Evolutionary conservation across 1,140 invertebrate species (phyloP), one percentile per base, ranked within the genome.

Genomic region (Trichogramma pretiosum): DNA sequence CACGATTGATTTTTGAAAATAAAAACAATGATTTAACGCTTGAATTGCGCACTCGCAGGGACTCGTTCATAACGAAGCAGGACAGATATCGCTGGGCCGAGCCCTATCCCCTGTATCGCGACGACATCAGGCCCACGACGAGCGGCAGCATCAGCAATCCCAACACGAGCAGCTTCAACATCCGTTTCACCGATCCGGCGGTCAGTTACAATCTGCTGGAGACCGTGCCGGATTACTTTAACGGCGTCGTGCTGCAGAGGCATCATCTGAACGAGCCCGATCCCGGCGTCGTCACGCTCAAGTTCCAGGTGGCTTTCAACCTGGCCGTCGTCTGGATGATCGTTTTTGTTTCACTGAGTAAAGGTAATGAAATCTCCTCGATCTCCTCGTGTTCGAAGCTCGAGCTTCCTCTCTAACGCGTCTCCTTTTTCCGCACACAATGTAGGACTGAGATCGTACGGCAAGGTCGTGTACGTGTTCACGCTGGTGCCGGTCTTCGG

Each of bases 321-420:
- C 74, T 93, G 59, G 86, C 86, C 2, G 81, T 93, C 3, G 82
- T 93, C 13, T 94, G 91, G 91, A 84, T 89, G 76, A 83, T 89
- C 26, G 81, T 92, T 10, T 93, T 92, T 58, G 78, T 93, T 9
- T 83, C 83, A n/a, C 74, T 93, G 3, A 89, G 87, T 63, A 91
- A 90, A 81, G 89, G 80, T 80, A 51, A 35, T n/a, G n/a, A n/a
- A n/a, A n/a, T n/a, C n/a, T n/a, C n/a, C n/a, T n/a, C n/a, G n/a
- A n/a, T n/a, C n/a, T n/a, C n/a, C n/a, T n/a, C n/a, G n/a, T n/a
- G n/a, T n/a, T n/a, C n/a, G n/a, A n/a, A n/a, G n/a, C n/a, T n/a
- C n/a, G n/a, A n/a, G n/a, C n/a, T n/a, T n/a, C n/a, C n/a, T n/a
- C n/a, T n/a, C n/a, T n/a, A n/a, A n/a, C n/a, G n/a, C n/a, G n/a